Evolutionary conservation across 1,140 invertebrate species (phyloP), one percentile per base, ranked within the genome.

Genomic region (Acyrthosiphon pisum): DNA sequence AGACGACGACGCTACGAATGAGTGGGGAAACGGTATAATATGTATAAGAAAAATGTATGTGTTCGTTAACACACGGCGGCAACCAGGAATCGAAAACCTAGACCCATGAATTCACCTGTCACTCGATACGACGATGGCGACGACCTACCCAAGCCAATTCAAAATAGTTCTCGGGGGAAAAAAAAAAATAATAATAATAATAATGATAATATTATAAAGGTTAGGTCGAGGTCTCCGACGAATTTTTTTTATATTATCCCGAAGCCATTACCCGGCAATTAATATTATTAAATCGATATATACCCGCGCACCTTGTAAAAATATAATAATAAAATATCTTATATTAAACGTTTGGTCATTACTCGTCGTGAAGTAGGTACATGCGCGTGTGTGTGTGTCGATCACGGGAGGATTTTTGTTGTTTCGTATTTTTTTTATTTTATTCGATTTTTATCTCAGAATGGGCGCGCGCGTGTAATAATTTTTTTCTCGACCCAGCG

Each of bases 41-140:
- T 50, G 35, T 89, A 50, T 37, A 84, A 92, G 81, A 30, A 48
- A 35, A 84, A 92, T 92, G 84, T 92, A 92, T 86, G 48, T 86
- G 35, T 93, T 84, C 20, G 81, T 93, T 92, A 92, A 81, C 76
- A 76, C 68, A n/a, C 76, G 20, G 60, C 60, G 48, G 81, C 81
- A 81, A 93, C 48, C 48, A 53, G 81, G 35, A 84, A 93, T 93
- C 76, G 91, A 86, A 93, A 84, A 93, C 81, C 81, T 44, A 93
- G 81, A 93, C 91, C 23, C 91, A 86, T 86, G 81, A 93, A 93
- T 92, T 92, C 76, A 92, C 91, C 91, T 86, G 91, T 92, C 91
- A 86, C 35, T 86, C 81, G 81, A 93, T 86, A 86, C 90, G 50
- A 81, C 35, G 22, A 90, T 26, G 56, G 7, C 56, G 6, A 87